phyloP scores from a whole-genome alignment of 2,113 vertebrate genomes.

The Cephalopterus ornatus region DNA sequence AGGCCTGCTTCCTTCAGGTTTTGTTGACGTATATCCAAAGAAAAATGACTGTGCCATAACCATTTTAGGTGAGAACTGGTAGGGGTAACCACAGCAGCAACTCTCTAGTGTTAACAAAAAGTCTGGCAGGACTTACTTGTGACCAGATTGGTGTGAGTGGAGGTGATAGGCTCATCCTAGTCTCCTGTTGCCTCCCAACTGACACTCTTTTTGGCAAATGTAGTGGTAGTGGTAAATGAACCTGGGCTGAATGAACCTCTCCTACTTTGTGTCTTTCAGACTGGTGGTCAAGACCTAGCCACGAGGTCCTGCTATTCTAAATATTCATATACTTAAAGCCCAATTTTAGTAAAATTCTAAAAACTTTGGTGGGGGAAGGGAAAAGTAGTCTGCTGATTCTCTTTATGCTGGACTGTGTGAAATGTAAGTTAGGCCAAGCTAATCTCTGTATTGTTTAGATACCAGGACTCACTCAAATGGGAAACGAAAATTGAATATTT shows the following conservation, averaged over 20 bases:
- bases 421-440: background rate
- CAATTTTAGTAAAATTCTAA: background rate
- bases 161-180: background rate
- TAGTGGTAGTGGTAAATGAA: background rate
- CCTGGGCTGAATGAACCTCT: rapidly evolving
- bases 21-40: background rate
- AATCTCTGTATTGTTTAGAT: background rate
- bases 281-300: background rate
- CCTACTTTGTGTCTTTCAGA: background rate
- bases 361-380: background rate
- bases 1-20: background rate
- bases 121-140: background rate
- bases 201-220: background rate
- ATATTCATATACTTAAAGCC: background rate
- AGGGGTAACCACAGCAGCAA: background rate
- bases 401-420: background rate
- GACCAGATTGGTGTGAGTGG: background rate
- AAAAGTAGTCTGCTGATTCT: background rate
- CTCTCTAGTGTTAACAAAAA: background rate
- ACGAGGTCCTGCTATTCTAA: background rate
- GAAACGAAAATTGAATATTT: background rate
- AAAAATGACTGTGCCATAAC: background rate
- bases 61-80: background rate
- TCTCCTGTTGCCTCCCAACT: background rate
- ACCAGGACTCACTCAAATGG: background rate